Base-by-base conservation (phyloP, 2,113 vertebrate genomes). In the Nibea albiflora region DNA sequence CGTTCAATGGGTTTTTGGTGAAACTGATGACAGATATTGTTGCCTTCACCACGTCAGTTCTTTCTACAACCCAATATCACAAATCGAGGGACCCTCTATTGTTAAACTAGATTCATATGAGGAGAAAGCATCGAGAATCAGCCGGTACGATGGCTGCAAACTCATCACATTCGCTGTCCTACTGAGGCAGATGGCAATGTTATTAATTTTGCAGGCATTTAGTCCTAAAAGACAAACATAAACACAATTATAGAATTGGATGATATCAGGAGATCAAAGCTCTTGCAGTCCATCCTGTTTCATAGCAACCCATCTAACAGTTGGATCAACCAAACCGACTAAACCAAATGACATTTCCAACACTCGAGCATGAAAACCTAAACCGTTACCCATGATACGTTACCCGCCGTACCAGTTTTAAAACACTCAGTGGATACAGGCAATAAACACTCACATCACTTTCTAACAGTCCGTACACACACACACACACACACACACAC, bases 401-500 rank as follows among this genome's bases (percentile, higher is more conserved):
- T 28, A 20, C 15, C 7, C 19, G 1, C 2, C 31, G 24, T 69
- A 26, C 26, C 15, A 50, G 53, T 17, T 26, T 28, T 49, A 79
- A 78, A 81, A 72, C 60, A 57, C 28, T 53, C 15, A 26, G 42
- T n/a, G n/a, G n/a, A n/a, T n/a, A 20, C 26, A 61, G 17, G 62
- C 64, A 83, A 65, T 73, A 66, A 80, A 78, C 76, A 69, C 35
- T 8, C 20, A n/a, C 35, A 53, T 66, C 35, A 65, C 14, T 11
- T 16, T 54, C 54, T 58, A 63, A 39, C 4, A 62, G 63, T 49
- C 24, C 22, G 5, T 52, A 28, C 24, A 49, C 68, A 72, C 58
- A 66, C 47, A 19, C 68, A 72, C 58, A 66, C 47, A 19, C 68
- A 72, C 24, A 26, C 24, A 26, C 24, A 26, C 68, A 72, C 58